Conservation (phyloP, 2,888 invertebrate genomes). For the Coenonympha arcania region DNA sequence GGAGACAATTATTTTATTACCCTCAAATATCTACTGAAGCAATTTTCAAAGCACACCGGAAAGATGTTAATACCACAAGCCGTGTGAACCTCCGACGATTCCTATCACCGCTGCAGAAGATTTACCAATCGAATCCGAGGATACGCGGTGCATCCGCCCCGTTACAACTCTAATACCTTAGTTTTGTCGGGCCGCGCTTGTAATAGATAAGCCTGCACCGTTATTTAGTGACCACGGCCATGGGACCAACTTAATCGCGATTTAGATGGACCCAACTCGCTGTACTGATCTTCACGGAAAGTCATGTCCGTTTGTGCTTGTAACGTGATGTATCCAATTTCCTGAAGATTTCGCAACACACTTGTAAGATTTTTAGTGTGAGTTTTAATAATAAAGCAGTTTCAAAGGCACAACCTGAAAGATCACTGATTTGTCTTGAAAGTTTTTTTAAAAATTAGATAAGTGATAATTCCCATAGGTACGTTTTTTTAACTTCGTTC, state of each 20-base stretch:
- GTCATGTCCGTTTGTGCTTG: neutral
- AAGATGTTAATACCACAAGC: neutral
- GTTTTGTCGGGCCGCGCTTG: slow-evolving; percentile 10
- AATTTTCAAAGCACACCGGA: neutral
- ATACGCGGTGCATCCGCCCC: slow-evolving; percentile 3
- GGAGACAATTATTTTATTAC: too few species aligned
- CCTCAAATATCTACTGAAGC: too few species aligned
- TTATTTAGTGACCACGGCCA: slow-evolving; percentile 5
- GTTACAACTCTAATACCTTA: slow-evolving; percentile 1
- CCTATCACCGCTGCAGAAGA: neutral
- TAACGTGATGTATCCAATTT: neutral
- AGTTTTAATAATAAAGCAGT: too few species aligned
- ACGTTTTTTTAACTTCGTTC: too few species aligned
- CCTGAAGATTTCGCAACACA: too few species aligned
- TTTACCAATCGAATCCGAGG: neutral
- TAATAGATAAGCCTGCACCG: slow-evolving; percentile 9
- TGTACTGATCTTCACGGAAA: neutral
- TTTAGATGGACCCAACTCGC: slow-evolving; percentile 5
- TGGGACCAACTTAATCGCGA: slow-evolving; percentile 4
- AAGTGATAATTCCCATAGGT: too few species aligned
- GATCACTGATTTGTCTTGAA: too few species aligned
- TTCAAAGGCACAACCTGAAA: too few species aligned
- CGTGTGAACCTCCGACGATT: neutral
- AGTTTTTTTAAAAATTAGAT: too few species aligned
- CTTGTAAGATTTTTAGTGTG: too few species aligned